Conservation (phyloP, 2,113 vertebrate genomes). For the Pituophis catenifer region DNA sequence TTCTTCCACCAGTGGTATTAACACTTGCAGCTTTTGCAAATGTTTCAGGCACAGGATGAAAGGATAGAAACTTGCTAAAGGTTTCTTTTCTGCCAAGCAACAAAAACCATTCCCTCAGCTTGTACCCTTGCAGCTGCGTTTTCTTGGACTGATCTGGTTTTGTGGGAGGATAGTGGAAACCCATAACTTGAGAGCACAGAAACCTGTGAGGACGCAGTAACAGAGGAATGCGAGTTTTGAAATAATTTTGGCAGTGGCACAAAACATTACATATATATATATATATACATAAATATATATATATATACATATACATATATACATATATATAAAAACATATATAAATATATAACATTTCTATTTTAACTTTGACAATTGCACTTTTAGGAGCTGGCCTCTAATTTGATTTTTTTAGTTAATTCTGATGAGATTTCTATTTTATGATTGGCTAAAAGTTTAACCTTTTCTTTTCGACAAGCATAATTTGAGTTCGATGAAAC, state of each 20-base stretch:
- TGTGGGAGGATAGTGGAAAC: constrained; percentile 46
- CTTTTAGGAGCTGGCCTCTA: constrained; percentile 77
- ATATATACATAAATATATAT: neutral
- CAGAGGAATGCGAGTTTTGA: constrained; percentile 67
- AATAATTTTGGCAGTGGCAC: constrained; percentile 69
- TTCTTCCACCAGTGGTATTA: constrained; percentile 45
- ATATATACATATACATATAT: neutral
- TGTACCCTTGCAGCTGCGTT: constrained; percentile 63
- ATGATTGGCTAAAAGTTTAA: constrained; percentile 74
- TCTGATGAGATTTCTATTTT: constrained; percentile 76
- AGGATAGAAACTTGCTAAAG: constrained; percentile 38
- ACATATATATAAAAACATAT: neutral
- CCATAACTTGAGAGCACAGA: constrained; percentile 74
- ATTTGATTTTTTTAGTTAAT: constrained; percentile 70
- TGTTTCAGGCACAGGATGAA: constrained; percentile 47
- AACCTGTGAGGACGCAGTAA: constrained; percentile 42
- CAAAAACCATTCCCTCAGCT: constrained; percentile 65
- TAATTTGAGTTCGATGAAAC: constrained; percentile 72
- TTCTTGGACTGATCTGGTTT: neutral
- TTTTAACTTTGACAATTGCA: constrained; percentile 74
- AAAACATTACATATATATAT: constrained; percentile 53
- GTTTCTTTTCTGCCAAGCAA: constrained; percentile 56
- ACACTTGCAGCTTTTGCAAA: constrained; percentile 39
- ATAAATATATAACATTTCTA: constrained; percentile 61
- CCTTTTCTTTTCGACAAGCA: constrained; percentile 69